phyloP scores from a whole-genome alignment of 2,113 vertebrate genomes.

The Lagopus muta region DNA sequence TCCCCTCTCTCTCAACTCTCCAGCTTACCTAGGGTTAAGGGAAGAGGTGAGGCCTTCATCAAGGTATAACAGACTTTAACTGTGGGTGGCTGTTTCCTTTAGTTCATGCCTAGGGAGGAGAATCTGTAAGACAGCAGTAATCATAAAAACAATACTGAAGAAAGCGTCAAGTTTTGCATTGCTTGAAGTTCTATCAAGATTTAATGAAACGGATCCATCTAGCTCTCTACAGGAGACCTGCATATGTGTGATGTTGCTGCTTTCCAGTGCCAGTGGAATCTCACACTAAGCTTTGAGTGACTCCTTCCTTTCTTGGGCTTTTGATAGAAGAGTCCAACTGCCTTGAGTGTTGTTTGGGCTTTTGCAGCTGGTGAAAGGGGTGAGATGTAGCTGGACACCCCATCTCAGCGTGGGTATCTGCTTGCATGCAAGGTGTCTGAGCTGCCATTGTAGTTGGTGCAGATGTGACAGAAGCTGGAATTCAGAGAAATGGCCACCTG shows the following conservation, averaged over 20 bases:
- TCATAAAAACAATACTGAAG: neutral
- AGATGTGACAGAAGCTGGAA: neutral
- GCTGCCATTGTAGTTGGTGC: accelerated
- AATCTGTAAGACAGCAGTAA: neutral
- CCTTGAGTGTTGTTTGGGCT: neutral
- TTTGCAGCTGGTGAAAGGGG: neutral
- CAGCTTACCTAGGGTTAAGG: conserved; percentile 40
- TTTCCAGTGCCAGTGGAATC: neutral
- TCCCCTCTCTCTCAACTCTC: neutral
- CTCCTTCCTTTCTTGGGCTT: neutral
- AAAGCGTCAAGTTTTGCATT: neutral
- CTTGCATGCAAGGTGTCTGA: accelerated
- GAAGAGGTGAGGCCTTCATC: conserved; percentile 33
- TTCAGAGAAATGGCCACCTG: neutral
- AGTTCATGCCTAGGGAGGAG: neutral
- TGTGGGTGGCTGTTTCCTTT: conserved; percentile 62
- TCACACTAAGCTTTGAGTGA: neutral
- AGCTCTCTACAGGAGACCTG: neutral
- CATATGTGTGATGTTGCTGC: neutral
- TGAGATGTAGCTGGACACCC: neutral
- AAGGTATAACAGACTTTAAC: neutral
- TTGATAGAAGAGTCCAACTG: accelerated
- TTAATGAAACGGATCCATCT: neutral
- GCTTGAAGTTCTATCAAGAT: neutral
- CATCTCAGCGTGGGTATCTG: neutral